Conservation (phyloP, 2,888 invertebrate genomes). For the Limnephilus marmoratus region DNA sequence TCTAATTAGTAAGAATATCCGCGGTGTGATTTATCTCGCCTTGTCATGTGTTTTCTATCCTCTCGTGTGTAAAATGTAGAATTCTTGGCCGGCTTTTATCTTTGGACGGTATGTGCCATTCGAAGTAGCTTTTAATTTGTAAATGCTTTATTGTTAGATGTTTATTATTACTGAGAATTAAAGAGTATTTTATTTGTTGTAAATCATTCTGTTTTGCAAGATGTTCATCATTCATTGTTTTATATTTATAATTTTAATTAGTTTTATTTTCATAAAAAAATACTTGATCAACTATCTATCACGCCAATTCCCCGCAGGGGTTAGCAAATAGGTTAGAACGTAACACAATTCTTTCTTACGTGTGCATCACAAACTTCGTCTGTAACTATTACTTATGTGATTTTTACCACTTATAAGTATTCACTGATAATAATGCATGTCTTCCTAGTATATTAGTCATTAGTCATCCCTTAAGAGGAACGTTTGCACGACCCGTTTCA, state of each 20-base stretch:
- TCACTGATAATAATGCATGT: not conserved
- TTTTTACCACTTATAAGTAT: not conserved
- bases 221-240: not conserved
- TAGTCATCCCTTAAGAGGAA: not conserved
- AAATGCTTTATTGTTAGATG: not conserved
- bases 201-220: not conserved
- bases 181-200: not conserved
- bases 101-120: not conserved
- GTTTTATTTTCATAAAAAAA: not conserved
- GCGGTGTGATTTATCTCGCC: not conserved
- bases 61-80: not conserved
- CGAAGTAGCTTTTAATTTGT: not conserved
- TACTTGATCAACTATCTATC: not conserved
- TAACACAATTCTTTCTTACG: not conserved
- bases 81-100: not conserved
- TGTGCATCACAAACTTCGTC: no score
- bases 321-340: not conserved
- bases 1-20: not conserved
- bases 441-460: not conserved
- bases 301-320: not conserved
- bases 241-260: not conserved
- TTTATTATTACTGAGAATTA: not conserved
- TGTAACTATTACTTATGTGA: no score
- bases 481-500: no score
- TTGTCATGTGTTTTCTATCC: not conserved